phyloP scores from a whole-genome alignment of 2,113 vertebrate species.

The Myrmecophaga tridactyla region DNA sequence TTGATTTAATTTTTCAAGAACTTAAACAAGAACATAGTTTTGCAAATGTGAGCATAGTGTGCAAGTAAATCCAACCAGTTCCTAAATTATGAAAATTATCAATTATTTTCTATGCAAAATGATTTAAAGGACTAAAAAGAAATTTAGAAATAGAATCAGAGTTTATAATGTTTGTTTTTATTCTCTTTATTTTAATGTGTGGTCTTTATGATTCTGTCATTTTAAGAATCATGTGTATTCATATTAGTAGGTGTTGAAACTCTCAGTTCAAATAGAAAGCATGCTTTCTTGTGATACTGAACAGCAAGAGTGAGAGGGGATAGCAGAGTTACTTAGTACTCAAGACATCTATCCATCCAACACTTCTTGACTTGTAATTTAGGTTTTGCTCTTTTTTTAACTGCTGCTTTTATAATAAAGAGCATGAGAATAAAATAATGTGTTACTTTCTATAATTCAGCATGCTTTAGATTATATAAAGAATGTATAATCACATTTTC shows the following conservation, averaged over 20 bases:
- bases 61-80: background rate
- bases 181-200: background rate
- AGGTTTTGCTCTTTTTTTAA: background rate
- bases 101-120: constrained; percentile 2
- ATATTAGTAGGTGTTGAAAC: background rate
- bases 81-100: constrained; percentile 55
- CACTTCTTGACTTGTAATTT: background rate
- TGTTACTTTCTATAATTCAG: background rate
- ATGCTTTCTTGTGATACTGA: background rate
- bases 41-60: background rate
- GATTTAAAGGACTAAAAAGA: constrained; percentile 36
- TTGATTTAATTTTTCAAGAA: constrained; percentile 27
- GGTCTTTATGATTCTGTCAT: constrained; percentile 7
- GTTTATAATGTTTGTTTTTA: background rate
- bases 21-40: background rate
- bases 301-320: background rate
- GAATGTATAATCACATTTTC: background rate
- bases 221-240: background rate
- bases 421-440: background rate
- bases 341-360: background rate
- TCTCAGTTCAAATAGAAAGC: background rate
- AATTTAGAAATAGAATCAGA: background rate
- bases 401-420: background rate
- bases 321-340: background rate
- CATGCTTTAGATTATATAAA: background rate